Conservation (phyloP, 2,888 invertebrate genomes). For the Platerodrilus igneus region DNA sequence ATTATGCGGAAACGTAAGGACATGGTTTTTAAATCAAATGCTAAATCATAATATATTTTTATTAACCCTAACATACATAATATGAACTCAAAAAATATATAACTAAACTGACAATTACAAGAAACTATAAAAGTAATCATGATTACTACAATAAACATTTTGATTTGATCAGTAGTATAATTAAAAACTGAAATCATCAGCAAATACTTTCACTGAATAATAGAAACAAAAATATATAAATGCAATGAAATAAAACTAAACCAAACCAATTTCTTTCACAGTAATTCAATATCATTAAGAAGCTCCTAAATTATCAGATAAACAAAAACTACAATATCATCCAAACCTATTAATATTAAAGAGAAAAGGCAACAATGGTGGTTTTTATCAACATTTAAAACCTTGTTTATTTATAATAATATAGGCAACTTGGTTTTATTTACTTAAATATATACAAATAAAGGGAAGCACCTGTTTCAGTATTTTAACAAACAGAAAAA, state of each 20-base stretch:
- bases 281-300: slow-evolving; percentile 14
- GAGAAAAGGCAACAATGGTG: slow-evolving; percentile 25
- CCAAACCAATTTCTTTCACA: slow-evolving; percentile 15
- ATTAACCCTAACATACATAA: slow-evolving; percentile 33
- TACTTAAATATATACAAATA: slow-evolving; percentile 25
- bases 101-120: slow-evolving; percentile 21
- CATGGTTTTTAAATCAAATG: no score
- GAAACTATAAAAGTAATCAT: slow-evolving; percentile 20
- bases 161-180: slow-evolving; percentile 15
- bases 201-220: slow-evolving; percentile 17
- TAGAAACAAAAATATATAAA: slow-evolving; percentile 11
- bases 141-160: slow-evolving; percentile 20
- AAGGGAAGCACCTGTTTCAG: slow-evolving; percentile 29
- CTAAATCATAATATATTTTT: no score
- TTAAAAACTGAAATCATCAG: slow-evolving; percentile 12
- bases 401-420: slow-evolving; percentile 14
- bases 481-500: slow-evolving; percentile 7
- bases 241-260: slow-evolving; percentile 20
- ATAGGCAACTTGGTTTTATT: slow-evolving; percentile 19
- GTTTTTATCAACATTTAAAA: slow-evolving; percentile 24
- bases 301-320: slow-evolving; percentile 16
- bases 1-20: no score
- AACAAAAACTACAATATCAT: slow-evolving; percentile 24
- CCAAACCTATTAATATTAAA: slow-evolving; percentile 23
- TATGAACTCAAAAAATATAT: slow-evolving; percentile 23